Base-by-base conservation (phyloP, 2,113 vertebrate species). In the Grammomys dolichurus region DNA sequence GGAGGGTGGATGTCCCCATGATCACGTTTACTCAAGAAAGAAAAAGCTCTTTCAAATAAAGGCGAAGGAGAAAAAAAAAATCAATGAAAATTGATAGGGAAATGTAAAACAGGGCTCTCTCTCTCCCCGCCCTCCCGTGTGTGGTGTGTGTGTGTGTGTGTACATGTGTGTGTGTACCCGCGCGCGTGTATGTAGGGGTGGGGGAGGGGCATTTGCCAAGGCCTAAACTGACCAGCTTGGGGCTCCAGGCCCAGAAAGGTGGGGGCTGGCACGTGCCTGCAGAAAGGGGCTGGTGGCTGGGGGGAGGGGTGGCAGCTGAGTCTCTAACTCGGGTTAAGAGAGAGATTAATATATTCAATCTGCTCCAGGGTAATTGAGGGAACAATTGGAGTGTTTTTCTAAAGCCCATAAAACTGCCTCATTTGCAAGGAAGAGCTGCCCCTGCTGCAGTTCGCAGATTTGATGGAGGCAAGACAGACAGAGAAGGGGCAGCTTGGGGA, bases 271-370 rank as follows among this genome's bases (percentile, higher is more conserved):
- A 63, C 72, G 90, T 90, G 93, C 75, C 60, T 0, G 63, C 5
- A 43, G 76, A 73, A 63, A 56, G 77, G 19, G 0, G 26, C 77
- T 56, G 33, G 92, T 33, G 63, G 51, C 28, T 94, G 97, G 96
- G 97, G 81, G 96, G 96, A 95, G 95, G 97, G 96, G 96, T 1
- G 7, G 95, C 96, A 72, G 87, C 96, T 10, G 0, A 90, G 81
- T 90, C 91, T 94, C 95, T 89, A 95, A 88, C 93, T 96, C 46
- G 6, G 96, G 97, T 98, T 98, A 97, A 95, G 94, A 94, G 93
- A 96, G 96, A 98, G 97, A 98, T 98, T 97, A 97, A 98, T 97
- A 98, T 95, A 97, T 97, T 97, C 97, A 97, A 93, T 97, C 94
- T 24, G 86, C 97, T 97, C 90, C 89, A 1, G 97, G 86, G 96